Evolutionary conservation across 1,140 invertebrate species (phyloP).

Genomic region (Anastrepha obliqua): DNA sequence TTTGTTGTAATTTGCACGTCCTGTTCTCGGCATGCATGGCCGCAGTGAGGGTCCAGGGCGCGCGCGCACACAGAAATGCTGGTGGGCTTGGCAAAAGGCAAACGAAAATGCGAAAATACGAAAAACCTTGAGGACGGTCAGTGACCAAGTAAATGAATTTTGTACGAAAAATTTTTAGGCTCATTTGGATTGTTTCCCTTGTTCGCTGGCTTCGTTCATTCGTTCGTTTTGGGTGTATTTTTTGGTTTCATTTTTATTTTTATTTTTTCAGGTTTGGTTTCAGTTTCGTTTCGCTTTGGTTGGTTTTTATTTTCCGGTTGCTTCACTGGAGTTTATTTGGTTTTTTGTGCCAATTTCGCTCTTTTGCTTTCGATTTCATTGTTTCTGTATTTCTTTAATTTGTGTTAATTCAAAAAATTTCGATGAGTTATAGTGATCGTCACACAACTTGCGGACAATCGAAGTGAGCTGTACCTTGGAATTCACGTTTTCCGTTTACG

Average conservation of each 20-base stretch:
- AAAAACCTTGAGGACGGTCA: conserved; percentile 75
- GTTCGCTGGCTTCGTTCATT: background rate
- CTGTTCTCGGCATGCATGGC: background rate
- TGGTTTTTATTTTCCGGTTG: background rate
- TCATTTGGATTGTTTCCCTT: conserved; percentile 46
- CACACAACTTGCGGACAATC: background rate
- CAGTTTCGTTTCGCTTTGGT: conserved; percentile 24
- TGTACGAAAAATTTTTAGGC: conserved; percentile 53
- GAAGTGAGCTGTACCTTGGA: background rate
- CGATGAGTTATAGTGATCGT: background rate
- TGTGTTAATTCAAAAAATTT: background rate
- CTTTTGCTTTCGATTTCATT: conserved; percentile 27
- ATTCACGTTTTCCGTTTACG: too few relatives aligned
- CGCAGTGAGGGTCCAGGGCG: background rate
- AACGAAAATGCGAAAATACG: conserved; percentile 49
- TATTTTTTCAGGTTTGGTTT: conserved; percentile 19
- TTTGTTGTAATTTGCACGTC: conserved; percentile 57
- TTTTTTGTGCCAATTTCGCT: background rate
- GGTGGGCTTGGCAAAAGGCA: conserved; percentile 51
- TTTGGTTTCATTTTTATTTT: conserved; percentile 52
- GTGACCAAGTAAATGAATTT: conserved; percentile 68
- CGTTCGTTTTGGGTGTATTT: background rate
- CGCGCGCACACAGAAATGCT: background rate
- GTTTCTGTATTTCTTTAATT: background rate
- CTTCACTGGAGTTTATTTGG: background rate